Conservation (phyloP, 2,113 vertebrate genomes). For the Chauna torquata region DNA sequence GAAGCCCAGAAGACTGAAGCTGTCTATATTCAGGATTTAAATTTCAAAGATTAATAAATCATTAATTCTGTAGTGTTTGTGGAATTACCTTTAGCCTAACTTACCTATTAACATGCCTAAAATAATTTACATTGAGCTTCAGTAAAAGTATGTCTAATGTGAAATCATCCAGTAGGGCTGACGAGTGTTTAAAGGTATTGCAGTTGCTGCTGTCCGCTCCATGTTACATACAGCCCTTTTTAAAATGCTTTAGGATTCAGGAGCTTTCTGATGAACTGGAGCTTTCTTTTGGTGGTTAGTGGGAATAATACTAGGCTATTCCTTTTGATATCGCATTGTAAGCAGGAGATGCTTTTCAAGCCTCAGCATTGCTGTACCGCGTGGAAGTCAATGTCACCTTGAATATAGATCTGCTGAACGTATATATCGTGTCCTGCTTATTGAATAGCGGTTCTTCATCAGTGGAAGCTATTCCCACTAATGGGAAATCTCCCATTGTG, state of each 20-base stretch:
- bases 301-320: not conserved
- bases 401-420: not conserved
- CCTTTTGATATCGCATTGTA: not conserved
- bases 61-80: not conserved
- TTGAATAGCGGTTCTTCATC: not conserved
- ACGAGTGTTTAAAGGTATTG: not conserved
- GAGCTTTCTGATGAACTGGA: not conserved
- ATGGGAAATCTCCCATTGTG: not conserved
- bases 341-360: not conserved
- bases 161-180: not conserved
- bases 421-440: not conserved
- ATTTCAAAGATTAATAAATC: not conserved
- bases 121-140: not conserved
- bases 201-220: not conserved
- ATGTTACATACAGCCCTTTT: not conserved
- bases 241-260: not conserved
- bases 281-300: not conserved
- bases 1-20: not conserved
- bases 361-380: not conserved
- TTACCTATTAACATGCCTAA: slow-evolving; percentile 1
- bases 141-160: not conserved
- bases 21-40: not conserved
- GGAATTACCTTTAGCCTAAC: not conserved
- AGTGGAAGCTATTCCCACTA: not conserved
- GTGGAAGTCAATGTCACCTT: not conserved